Evolutionary conservation across 2,888 invertebrate genomes (phyloP).

Genomic region (Siphlonurus alternatus): DNA sequence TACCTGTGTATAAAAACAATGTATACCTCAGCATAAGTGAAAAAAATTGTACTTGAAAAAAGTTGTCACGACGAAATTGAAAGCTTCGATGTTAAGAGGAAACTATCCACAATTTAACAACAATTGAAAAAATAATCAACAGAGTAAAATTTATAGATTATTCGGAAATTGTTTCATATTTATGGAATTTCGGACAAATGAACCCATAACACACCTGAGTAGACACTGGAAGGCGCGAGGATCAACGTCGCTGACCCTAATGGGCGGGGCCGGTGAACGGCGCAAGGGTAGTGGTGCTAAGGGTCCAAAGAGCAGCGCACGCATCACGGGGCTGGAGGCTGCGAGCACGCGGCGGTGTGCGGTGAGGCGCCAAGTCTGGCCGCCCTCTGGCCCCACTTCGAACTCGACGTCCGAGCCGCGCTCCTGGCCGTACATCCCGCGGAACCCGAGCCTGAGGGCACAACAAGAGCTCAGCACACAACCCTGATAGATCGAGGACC

Average conservation of each 20-base stretch:
- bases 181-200: too few relatives aligned
- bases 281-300: conserved; percentile 22
- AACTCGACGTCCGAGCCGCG: conserved; percentile 35
- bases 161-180: neutral
- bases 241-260: conserved; percentile 38
- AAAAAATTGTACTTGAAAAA: too few relatives aligned
- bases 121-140: too few relatives aligned
- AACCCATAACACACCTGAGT: conserved; percentile 34
- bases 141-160: conserved; percentile 6
- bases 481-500: too few relatives aligned
- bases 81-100: conserved; percentile 1
- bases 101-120: neutral
- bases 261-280: conserved; percentile 23
- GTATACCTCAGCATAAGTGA: neutral
- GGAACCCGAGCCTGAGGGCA: neutral
- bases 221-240: conserved; percentile 49
- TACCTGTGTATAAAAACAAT: conserved; percentile 32
- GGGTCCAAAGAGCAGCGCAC: conserved; percentile 35
- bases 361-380: conserved; percentile 42
- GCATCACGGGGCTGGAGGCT: conserved; percentile 44
- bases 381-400: conserved; percentile 42
- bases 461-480: too few relatives aligned
- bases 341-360: conserved; percentile 45
- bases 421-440: neutral
- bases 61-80: too few relatives aligned